These are phyloP conservation scores for Melanotaenia maccullochi DNA, from an alignment of 2,797 vertebrate genomes.

Conservation along the genomic window DNA sequence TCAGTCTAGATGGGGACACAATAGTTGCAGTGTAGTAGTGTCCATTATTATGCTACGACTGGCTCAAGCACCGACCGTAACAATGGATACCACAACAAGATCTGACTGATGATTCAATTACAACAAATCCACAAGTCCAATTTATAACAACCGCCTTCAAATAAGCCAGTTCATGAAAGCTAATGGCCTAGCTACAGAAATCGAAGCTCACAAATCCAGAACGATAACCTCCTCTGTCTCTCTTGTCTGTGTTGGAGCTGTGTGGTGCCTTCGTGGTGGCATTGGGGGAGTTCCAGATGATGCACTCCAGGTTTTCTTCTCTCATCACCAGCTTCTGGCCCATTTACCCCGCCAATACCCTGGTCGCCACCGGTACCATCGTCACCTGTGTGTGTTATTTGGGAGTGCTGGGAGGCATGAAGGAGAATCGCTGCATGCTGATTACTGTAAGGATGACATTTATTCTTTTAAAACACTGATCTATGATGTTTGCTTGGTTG, in stretches of 20 bases:
- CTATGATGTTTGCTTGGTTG: no score
- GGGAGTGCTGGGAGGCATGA: conserved; percentile 74
- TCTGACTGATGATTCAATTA: no score
- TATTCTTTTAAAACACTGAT: background rate
- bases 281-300: conserved; percentile 76
- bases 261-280: conserved; percentile 74
- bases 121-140: no score
- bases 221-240: background rate
- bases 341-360: conserved; percentile 74
- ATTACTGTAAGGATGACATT: conserved; percentile 63
- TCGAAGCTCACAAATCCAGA: background rate
- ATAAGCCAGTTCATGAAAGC: no score
- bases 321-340: conserved; percentile 71
- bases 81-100: no score
- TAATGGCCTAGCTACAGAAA: no score
- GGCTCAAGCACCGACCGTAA: no score
- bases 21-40: no score
- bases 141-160: no score
- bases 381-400: conserved; percentile 76
- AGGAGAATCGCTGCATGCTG: conserved; percentile 78
- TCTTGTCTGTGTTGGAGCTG: conserved; percentile 49
- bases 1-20: no score
- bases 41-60: no score
- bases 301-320: conserved; percentile 67
- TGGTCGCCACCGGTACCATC: conserved; percentile 73